Evolutionary conservation across 1,140 invertebrate genomes (phyloP), one percentile per base, ranked within the genome.

Genomic region (Scaptomyza graminum): DNA sequence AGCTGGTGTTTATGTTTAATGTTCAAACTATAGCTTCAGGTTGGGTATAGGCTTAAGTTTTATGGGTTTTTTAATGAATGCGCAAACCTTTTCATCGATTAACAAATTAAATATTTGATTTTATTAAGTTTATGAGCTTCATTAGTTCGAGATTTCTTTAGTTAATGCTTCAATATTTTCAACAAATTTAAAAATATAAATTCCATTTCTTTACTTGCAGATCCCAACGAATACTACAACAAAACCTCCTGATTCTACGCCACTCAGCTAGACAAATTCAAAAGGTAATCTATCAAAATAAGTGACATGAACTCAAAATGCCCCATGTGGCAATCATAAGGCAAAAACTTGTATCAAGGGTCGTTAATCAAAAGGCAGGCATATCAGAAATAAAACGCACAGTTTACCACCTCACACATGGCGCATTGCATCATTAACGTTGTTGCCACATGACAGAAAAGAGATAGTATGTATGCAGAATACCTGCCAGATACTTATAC

Each of bases 391-490:
- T 80, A 85, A 84, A 85, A 80, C 54, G 76, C 81, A 70, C 61
- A 70, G 81, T 85, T 84, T 74, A 76, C 61, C 64, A 64, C 79
- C 66, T 76, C 80, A 70, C 73, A 74, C 73, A 71, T 71, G 77
- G 80, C 25, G 80, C 76, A 74, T 80, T 84, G 80, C 80, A 76
- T 84, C 80, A 84, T 85, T 84, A 80, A 80, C 73, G 59, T 73
- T 73, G 70, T 74, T 28, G 28, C 49, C 44, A 37, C 39, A 59
- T 25, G 51, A 28, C 5, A 28, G 28, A 28, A 9, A 8, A 9
- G 31, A 39, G 51, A 47, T 28, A n/a, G 37, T 12, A 31, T 31
- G 37, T 12, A 31, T 31, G 28, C 28, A 31, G 28, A 31, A 34
- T 34, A 85, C 81, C 80, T 84, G 80, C 60, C 60, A 68, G 62